Evolutionary conservation across 2,113 vertebrate species (phyloP).

Genomic region (Galbula dea): DNA sequence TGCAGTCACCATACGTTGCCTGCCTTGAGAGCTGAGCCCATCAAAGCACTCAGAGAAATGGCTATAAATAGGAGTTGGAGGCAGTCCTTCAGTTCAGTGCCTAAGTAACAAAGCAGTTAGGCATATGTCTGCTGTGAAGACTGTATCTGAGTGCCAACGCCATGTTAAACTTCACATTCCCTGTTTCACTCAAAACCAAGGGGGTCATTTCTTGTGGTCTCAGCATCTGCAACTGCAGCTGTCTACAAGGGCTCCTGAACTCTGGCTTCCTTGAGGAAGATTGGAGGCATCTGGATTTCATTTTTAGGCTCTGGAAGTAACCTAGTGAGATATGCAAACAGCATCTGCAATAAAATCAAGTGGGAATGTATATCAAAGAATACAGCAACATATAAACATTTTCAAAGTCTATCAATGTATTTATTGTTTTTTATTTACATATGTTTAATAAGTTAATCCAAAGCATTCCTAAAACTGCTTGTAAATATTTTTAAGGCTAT

Average conservation of each 20-base stretch:
- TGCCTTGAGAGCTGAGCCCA: background rate
- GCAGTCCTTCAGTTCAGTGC: background rate
- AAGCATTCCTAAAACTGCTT: background rate
- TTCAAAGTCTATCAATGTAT: background rate
- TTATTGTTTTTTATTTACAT: background rate
- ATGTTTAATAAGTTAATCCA: background rate
- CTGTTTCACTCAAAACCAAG: background rate
- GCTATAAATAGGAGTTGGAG: background rate
- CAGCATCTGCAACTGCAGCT: background rate
- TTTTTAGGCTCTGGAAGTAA: background rate
- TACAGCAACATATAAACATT: background rate
- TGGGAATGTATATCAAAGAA: background rate
- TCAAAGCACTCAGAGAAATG: background rate
- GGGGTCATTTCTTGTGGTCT: background rate
- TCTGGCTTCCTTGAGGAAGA: background rate
- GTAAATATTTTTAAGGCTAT: background rate
- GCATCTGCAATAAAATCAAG: background rate
- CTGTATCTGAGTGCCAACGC: background rate
- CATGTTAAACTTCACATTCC: background rate
- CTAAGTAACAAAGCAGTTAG: background rate
- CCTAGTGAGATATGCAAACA: background rate
- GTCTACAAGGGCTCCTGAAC: background rate
- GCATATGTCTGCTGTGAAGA: background rate
- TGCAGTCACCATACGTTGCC: background rate
- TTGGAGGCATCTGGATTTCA: background rate